Conservation (phyloP, 2,797 vertebrate species). For the Novumbra hubbsi region DNA sequence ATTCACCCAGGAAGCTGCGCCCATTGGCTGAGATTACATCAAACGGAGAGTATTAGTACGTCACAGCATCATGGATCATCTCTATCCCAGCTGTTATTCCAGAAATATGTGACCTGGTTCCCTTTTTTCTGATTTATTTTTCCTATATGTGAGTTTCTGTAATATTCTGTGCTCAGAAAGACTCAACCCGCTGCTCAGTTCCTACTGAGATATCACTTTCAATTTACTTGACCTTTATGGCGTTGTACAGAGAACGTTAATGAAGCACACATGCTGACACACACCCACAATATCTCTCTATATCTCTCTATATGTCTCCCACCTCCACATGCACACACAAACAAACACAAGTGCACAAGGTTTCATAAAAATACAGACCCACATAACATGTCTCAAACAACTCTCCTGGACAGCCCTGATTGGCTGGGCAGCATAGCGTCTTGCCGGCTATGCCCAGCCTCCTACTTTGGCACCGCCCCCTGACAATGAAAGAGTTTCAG, state of each 20-base stretch:
- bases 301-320: background rate
- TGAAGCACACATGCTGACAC: background rate
- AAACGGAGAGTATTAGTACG: background rate
- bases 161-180: background rate
- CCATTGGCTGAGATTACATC: conserved; percentile 3
- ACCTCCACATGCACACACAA: background rate
- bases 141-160: background rate
- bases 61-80: too few relatives aligned
- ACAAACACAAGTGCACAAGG: background rate
- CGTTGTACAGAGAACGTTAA: conserved; percentile 5
- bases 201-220: conserved; percentile 23
- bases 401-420: conserved; percentile 37
- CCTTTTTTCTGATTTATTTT: background rate
- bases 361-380: background rate
- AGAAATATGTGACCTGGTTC: conserved; percentile 13
- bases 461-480: conserved; percentile 17
- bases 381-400: background rate
- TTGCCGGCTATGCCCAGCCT: conserved; percentile 8
- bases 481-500: conserved; percentile 4
- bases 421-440: conserved; percentile 42
- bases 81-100: conserved; percentile 2
- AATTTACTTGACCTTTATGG: conserved; percentile 23
- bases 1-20: conserved; percentile 21
- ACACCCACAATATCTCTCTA: conserved; percentile 7
- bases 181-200: conserved; percentile 13